These are phyloP conservation scores for Clusia tigrina DNA, from an alignment of 2,888 invertebrate species.

Conservation along the genomic window DNA sequence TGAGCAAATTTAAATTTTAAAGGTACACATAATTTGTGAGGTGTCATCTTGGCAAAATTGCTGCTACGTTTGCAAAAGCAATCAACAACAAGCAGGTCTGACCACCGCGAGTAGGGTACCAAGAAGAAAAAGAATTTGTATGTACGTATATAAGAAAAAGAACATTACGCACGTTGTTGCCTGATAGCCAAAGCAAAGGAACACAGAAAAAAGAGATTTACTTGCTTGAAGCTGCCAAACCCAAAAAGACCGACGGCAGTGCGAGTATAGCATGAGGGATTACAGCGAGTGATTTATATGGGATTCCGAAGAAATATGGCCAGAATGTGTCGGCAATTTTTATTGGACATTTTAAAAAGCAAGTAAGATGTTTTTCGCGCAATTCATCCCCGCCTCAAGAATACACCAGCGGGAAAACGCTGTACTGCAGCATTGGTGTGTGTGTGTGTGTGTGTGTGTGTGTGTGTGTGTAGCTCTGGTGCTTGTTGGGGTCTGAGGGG, in stretches of 20 bases:
- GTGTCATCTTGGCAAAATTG: too few species aligned
- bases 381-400: too few species aligned
- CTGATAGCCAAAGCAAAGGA: constrained; percentile 3
- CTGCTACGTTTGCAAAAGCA: too few species aligned
- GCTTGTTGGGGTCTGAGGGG: too few species aligned
- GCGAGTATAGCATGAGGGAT: constrained; percentile 65
- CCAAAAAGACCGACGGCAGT: constrained; percentile 26
- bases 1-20: too few species aligned
- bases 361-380: constrained; percentile 63
- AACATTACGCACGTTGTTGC: constrained; percentile 12
- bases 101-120: too few species aligned
- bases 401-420: too few species aligned
- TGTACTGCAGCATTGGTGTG: background rate
- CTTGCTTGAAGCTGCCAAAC: constrained; percentile 17
- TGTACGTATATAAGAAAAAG: background rate
- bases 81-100: too few species aligned
- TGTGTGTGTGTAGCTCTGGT: too few species aligned
- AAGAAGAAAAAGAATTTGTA: background rate
- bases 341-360: constrained; percentile 66
- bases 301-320: constrained; percentile 66
- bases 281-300: constrained; percentile 66
- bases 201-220: constrained; percentile 1
- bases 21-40: too few species aligned
- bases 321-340: constrained; percentile 67
- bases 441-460: constrained; percentile 9